Evolutionary conservation across 2,113 vertebrate genomes (phyloP).

Genomic region (Regulus satrapa): DNA sequence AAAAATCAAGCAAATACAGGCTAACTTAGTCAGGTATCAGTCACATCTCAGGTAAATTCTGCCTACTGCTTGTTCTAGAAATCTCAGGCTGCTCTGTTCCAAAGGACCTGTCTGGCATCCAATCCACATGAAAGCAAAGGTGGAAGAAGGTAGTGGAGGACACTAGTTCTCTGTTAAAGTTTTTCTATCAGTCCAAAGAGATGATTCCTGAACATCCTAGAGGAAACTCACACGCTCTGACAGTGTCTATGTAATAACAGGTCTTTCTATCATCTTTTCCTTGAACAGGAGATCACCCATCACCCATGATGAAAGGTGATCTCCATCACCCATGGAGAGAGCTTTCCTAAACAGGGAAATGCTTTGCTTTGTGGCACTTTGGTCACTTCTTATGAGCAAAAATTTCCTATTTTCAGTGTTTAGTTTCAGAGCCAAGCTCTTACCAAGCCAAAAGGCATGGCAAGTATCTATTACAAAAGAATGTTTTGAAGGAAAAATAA

Average conservation of each 20-base stretch:
- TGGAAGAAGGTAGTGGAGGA: neutral
- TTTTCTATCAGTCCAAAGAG: neutral
- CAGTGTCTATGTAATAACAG: neutral
- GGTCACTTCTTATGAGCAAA: neutral
- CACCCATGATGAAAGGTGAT: no score
- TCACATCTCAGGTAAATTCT: neutral
- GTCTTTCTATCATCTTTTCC: neutral
- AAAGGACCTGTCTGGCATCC: neutral
- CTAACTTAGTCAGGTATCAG: neutral
- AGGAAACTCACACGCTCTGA: neutral
- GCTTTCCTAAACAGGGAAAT: neutral
- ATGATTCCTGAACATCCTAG: neutral
- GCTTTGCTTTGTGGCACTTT: neutral
- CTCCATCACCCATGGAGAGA: neutral
- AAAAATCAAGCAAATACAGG: neutral
- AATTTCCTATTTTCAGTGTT: neutral
- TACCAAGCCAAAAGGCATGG: neutral
- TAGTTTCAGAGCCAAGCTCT: neutral
- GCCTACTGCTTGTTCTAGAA: neutral
- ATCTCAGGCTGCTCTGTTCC: neutral
- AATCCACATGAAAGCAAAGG: neutral
- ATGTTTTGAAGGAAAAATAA: neutral
- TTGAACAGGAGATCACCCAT: neutral
- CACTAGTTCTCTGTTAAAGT: neutral
- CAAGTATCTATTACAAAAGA: neutral